phyloP scores from a whole-genome alignment of 1,140 invertebrate species.

The Chironomus tepperi region DNA sequence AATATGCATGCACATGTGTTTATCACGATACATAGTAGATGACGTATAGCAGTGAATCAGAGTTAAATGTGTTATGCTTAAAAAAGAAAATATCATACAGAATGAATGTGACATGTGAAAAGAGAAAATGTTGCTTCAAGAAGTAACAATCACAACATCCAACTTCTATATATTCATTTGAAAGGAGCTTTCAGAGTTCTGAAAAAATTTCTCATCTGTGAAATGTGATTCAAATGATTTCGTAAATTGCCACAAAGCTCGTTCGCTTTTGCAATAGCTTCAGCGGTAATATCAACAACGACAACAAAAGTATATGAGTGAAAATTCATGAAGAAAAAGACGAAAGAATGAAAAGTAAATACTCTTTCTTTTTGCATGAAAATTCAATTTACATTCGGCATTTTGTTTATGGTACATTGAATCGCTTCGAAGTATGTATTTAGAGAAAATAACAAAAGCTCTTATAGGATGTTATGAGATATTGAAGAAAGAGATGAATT shows the following conservation, averaged over 20 bases:
- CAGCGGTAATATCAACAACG: no score
- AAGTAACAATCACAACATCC: neutral
- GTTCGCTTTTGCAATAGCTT: no score
- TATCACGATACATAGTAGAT: neutral
- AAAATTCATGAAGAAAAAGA: no score
- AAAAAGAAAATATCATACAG: neutral
- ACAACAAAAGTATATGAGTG: no score
- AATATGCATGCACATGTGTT: neutral
- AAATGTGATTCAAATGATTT: neutral
- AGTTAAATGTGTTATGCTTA: neutral
- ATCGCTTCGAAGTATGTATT: no score
- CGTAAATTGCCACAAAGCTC: neutral
- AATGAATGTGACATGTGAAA: neutral
- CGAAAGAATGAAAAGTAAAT: neutral
- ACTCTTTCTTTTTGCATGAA: neutral
- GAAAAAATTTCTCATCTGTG: neutral
- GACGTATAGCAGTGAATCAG: neutral
- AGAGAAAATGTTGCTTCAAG: neutral
- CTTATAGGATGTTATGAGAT: no score
- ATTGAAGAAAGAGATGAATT: no score
- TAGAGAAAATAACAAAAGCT: no score
- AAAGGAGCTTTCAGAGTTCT: neutral
- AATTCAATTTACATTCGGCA: neutral
- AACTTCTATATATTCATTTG: neutral
- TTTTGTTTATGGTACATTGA: neutral